phyloP scores from a whole-genome alignment of 2,888 invertebrate genomes.

The Troilus luridus region DNA sequence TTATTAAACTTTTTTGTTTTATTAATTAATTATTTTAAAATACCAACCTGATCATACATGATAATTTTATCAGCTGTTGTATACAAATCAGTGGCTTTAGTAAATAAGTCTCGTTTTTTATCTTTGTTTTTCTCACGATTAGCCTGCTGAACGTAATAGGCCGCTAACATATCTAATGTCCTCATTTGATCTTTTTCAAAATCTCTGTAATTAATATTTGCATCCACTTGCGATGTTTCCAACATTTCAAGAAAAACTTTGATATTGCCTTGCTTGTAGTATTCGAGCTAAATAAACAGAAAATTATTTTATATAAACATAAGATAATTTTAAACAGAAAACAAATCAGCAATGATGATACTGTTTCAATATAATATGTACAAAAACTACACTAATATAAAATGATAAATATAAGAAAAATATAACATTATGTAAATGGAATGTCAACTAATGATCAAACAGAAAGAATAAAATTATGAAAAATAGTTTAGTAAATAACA shows the following conservation, averaged over 20 bases:
- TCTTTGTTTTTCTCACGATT: constrained; percentile 96
- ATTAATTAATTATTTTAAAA: not conserved
- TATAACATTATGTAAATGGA: not conserved
- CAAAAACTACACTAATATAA: not conserved
- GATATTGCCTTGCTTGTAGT: constrained; percentile 93
- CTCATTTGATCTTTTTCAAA: constrained; percentile 98
- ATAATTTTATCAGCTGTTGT: constrained; percentile 99
- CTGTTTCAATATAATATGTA: not conserved
- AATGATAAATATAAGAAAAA: not conserved
- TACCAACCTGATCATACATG: constrained; percentile 95
- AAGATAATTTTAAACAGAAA: not conserved
- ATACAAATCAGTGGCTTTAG: constrained; percentile 96
- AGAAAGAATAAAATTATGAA: not conserved
- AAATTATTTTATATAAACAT: not conserved
- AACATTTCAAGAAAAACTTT: constrained; percentile 95
- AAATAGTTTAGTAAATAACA: not conserved
- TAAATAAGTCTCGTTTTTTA: constrained; percentile 92
- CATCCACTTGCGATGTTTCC: constrained; percentile 89
- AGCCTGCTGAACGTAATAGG: constrained; percentile 97
- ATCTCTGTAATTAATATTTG: constrained; percentile 88
- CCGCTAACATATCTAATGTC: constrained; percentile 96
- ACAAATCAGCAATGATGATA: not conserved
- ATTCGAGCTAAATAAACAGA: constrained; percentile 81
- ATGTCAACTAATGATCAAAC: not conserved
- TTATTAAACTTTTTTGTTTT: not conserved